phyloP scores from a whole-genome alignment of 2,113 vertebrate genomes.

The Lepus europaeus region DNA sequence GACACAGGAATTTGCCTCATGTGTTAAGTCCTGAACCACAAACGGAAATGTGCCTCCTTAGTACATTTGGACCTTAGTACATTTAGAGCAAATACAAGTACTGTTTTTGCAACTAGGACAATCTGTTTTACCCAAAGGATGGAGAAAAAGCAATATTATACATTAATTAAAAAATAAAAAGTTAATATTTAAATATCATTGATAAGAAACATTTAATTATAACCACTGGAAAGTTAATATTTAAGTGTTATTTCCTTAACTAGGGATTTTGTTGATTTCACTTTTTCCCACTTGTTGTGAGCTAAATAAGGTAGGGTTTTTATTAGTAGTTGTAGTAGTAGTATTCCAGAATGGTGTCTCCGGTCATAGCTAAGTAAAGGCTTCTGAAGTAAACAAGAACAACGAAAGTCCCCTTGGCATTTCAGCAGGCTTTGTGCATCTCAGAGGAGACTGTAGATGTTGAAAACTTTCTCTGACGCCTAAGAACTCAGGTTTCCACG shows the following conservation, averaged over 20 bases:
- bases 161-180: constrained; percentile 53
- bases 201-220: constrained; percentile 41
- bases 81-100: neutral
- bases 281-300: constrained; percentile 7
- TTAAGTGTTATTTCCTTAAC: constrained; percentile 30
- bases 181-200: constrained; percentile 3
- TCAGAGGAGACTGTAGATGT: neutral
- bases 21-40: constrained; percentile 27
- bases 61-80: neutral
- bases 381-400: neutral
- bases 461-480: neutral
- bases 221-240: neutral
- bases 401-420: neutral
- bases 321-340: neutral
- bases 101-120: neutral
- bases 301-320: neutral
- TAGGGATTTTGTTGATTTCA: constrained; percentile 7
- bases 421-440: neutral
- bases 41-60: neutral
- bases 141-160: constrained; percentile 2
- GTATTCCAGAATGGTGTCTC: neutral
- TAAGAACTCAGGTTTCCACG: neutral
- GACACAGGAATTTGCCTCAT: constrained; percentile 41
- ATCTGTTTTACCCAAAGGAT: neutral
- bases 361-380: constrained; percentile 47